Evolutionary conservation across 2,797 vertebrate species (phyloP).

Genomic region (Capromys pilorides): DNA sequence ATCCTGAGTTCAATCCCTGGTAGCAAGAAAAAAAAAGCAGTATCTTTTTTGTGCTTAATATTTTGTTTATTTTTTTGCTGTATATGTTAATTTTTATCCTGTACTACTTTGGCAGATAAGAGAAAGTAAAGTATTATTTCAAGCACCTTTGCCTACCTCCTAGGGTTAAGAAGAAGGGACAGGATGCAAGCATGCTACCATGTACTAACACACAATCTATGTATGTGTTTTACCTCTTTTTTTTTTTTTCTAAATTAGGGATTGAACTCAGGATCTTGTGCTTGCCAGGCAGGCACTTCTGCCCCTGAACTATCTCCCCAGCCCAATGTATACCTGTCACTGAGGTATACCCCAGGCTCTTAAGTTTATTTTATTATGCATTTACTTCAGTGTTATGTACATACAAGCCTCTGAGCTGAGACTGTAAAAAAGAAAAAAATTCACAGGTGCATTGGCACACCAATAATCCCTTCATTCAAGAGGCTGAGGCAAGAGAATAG

Average conservation of each 20-base stretch:
- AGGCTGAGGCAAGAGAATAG: neutral
- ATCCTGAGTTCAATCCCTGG: too few species aligned
- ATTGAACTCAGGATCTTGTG: too few species aligned
- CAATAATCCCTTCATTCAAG: neutral
- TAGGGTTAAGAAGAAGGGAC: neutral
- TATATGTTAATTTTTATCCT: neutral
- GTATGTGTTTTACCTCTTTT: neutral
- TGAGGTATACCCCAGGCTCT: neutral
- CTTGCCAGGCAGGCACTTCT: too few species aligned
- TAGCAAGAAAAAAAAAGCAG: too few species aligned
- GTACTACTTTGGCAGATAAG: neutral
- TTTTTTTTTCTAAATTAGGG: too few species aligned
- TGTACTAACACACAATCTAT: neutral
- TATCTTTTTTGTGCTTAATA: neutral
- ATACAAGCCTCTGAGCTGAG: neutral
- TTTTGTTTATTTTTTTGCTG: neutral
- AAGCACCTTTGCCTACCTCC: neutral
- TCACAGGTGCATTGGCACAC: neutral
- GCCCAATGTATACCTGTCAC: neutral
- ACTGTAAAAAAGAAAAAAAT: slow-evolving; percentile 8
- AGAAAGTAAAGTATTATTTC: neutral
- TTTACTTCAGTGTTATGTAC: neutral
- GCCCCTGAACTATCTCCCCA: too few species aligned
- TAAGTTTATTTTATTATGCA: slow-evolving; percentile 15
- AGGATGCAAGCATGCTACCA: neutral